phyloP scores from a whole-genome alignment of 2,113 vertebrate genomes.

The Anguilla rostrata region DNA sequence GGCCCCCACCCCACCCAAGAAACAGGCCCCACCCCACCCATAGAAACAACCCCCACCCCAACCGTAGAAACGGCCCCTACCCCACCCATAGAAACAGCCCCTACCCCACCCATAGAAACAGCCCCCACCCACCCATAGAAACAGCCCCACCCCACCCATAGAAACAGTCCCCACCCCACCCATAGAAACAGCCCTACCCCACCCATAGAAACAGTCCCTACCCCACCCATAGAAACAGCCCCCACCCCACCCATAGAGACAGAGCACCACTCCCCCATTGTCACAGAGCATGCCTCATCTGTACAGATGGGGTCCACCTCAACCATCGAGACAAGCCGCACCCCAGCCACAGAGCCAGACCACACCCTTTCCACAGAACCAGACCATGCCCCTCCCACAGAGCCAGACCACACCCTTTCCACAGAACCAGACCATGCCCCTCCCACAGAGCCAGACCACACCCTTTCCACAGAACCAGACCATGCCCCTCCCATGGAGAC shows the following conservation, averaged over 20 bases:
- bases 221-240: not conserved
- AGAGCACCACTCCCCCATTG: not conserved
- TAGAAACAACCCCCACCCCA: not conserved
- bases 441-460: constrained; percentile 32
- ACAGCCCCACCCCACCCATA: not conserved
- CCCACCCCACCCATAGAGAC: not conserved
- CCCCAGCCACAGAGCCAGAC: not conserved
- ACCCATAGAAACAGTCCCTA: not conserved
- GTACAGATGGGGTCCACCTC: not conserved
- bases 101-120: not conserved
- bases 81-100: not conserved
- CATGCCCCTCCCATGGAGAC: not conserved
- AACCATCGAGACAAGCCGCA: not conserved
- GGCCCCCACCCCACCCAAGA: not conserved
- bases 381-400: not conserved
- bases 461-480: not conserved
- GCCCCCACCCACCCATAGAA: not conserved
- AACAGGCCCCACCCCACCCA: not conserved
- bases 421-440: not conserved
- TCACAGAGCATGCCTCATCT: not conserved
- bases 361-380: not conserved
- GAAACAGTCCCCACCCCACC: not conserved
- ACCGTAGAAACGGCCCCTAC: not conserved
- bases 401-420: not conserved
- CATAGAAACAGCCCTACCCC: not conserved